Percentiles rank a stretch among this genome's conserved stretches.
Evolutionary conservation across 1,140 invertebrate species (phyloP).

Genomic region (Atta cephalotes): DNA sequence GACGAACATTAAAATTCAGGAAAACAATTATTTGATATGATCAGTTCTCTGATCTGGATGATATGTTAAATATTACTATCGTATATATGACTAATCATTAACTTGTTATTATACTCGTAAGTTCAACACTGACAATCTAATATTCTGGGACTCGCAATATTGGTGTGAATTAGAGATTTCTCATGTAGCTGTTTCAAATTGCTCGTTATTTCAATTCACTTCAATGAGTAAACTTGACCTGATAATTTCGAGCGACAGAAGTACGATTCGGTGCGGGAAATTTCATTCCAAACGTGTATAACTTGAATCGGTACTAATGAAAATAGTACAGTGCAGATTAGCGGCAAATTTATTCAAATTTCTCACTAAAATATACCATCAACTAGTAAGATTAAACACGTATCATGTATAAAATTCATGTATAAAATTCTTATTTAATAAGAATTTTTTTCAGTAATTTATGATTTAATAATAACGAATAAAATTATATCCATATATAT

Average conservation of each 20-base stretch:
- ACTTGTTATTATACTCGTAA: not conserved
- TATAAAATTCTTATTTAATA: not conserved
- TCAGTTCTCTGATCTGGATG: conserved; percentile 1
- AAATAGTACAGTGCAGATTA: conserved; percentile 17
- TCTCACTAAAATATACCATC: not conserved
- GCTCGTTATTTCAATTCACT: not conserved
- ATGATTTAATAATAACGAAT: not conserved
- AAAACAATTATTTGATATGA: not conserved
- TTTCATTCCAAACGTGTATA: conserved; percentile 32
- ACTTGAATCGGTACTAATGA: conserved; percentile 50
- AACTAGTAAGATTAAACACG: not conserved
- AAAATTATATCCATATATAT: not conserved
- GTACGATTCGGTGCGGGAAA: conserved; percentile 14
- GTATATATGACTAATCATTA: not conserved
- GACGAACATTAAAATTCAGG: not conserved
- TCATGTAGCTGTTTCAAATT: not conserved
- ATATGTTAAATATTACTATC: not conserved
- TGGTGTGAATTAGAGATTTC: conserved; percentile 46
- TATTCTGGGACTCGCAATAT: conserved; percentile 16
- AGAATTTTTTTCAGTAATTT: not conserved
- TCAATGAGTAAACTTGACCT: conserved; percentile 20
- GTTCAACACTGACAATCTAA: conserved; percentile 48
- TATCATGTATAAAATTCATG: not conserved
- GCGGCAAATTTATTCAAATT: conserved; percentile 15
- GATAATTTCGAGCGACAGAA: conserved; percentile 41